These are phyloP conservation scores for Solenopsis fugax DNA, from an alignment of 1,140 invertebrate genomes.

Conservation along the genomic window DNA sequence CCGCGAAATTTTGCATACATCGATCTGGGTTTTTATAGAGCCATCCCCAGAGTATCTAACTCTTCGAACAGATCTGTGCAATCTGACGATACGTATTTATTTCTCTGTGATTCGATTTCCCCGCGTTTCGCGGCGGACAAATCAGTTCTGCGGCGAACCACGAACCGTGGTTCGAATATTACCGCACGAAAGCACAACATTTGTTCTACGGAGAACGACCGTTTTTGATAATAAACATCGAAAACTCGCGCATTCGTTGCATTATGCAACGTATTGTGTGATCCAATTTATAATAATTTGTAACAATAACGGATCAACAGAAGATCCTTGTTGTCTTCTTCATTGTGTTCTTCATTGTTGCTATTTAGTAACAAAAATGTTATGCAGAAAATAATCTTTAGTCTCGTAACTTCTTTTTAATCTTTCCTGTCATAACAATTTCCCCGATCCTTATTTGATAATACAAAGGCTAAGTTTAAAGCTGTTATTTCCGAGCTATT, in stretches of 20 bases:
- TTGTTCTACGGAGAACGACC: conserved; percentile 31
- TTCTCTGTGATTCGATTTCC: conserved; percentile 33
- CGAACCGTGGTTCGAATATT: conserved; percentile 57
- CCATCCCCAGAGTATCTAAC: neutral
- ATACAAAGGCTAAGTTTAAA: neutral
- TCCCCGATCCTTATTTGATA: neutral
- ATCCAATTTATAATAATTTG: too few species aligned
- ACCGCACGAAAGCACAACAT: neutral
- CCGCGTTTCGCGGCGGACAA: conserved; percentile 23
- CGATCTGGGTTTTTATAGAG: neutral
- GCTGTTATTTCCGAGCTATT: neutral
- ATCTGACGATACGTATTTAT: conserved; percentile 53
- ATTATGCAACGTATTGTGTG: too few species aligned
- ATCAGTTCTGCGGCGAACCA: conserved; percentile 46
- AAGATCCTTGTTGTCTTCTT: conserved; percentile 20
- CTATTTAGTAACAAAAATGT: conserved; percentile 18
- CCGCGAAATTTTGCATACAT: neutral
- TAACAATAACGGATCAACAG: too few species aligned
- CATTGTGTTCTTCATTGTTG: conserved; percentile 43
- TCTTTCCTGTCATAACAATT: neutral
- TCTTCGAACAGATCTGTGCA: conserved; percentile 21
- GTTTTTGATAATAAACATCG: conserved; percentile 80
- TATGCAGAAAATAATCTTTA: conserved; percentile 39
- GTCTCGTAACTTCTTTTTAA: neutral
- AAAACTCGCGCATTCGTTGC: conserved; percentile 70